Conservation (phyloP, 1,140 invertebrate species). For the Meloidogyne hapla region DNA sequence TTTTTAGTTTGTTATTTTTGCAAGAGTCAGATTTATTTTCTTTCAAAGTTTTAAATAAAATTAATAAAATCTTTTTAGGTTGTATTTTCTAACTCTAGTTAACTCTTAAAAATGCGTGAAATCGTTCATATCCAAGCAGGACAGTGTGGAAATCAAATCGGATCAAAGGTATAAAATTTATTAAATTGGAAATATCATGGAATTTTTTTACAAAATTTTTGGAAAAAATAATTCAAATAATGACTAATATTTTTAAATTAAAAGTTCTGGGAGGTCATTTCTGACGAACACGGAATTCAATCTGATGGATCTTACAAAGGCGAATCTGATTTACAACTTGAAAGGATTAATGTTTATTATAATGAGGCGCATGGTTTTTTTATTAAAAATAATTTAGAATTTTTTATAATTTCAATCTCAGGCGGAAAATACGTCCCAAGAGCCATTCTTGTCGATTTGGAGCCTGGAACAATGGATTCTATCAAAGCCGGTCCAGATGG, state of each 20-base stretch:
- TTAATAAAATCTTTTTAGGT: neutral
- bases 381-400: neutral
- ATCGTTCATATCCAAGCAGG: slow-evolving; percentile 88
- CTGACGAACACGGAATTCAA: slow-evolving; percentile 47
- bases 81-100: neutral
- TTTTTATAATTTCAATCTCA: neutral
- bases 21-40: too few species aligned
- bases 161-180: slow-evolving; percentile 69
- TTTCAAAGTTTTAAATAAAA: too few species aligned
- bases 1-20: too few species aligned
- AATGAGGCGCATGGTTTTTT: slow-evolving; percentile 65
- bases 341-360: slow-evolving; percentile 67
- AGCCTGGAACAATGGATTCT: too few species aligned
- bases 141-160: slow-evolving; percentile 90
- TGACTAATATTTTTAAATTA: too few species aligned
- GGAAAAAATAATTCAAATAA: neutral
- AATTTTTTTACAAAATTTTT: neutral
- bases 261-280: slow-evolving; percentile 49
- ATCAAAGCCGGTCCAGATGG: too few species aligned
- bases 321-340: slow-evolving; percentile 64
- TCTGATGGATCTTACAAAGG: slow-evolving; percentile 65
- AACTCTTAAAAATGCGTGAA: slow-evolving; percentile 67
- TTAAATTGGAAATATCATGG: neutral
- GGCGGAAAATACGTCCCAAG: too few species aligned
- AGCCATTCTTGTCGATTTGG: too few species aligned